A percentile compares a stretch with the other conserved stretches of the same genome.
Evolutionary conservation across 2,113 vertebrate genomes (phyloP).

Genomic region (Oryctolagus cuniculus): DNA sequence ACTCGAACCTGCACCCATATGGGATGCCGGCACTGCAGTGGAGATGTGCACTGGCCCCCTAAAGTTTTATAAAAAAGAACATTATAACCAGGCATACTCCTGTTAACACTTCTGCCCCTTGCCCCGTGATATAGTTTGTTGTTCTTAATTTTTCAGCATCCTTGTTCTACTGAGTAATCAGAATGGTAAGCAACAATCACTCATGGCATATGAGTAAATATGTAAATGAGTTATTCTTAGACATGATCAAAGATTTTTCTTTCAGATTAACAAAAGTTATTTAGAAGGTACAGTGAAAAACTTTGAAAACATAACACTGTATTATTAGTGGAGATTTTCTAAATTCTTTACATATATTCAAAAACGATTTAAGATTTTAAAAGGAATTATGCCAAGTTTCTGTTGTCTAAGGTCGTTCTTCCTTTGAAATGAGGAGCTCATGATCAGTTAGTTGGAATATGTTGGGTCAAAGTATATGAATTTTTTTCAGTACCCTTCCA

Average conservation of each 20-base stretch:
- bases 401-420: conserved; percentile 11
- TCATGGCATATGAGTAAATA: neutral
- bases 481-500: neutral
- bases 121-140: neutral
- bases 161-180: conserved; percentile 4
- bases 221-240: neutral
- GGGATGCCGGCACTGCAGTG: no score
- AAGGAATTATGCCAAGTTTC: neutral
- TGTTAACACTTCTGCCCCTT: neutral
- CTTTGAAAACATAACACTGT: conserved; percentile 30
- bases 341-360: neutral
- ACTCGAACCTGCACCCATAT: no score
- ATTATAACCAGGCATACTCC: neutral
- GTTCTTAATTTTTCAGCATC: conserved; percentile 16
- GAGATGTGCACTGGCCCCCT: no score
- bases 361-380: conserved; percentile 51
- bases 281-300: neutral
- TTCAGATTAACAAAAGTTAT: neutral
- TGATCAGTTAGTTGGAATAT: conserved; percentile 9
- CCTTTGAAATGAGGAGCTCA: neutral
- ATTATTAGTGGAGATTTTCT: neutral
- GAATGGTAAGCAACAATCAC: neutral
- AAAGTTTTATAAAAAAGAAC: neutral
- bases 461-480: neutral
- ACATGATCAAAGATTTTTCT: conserved; percentile 26